These are phyloP conservation scores for Coenobita brevimanus DNA, from an alignment of 1,140 invertebrate species.

Conservation along the genomic window DNA sequence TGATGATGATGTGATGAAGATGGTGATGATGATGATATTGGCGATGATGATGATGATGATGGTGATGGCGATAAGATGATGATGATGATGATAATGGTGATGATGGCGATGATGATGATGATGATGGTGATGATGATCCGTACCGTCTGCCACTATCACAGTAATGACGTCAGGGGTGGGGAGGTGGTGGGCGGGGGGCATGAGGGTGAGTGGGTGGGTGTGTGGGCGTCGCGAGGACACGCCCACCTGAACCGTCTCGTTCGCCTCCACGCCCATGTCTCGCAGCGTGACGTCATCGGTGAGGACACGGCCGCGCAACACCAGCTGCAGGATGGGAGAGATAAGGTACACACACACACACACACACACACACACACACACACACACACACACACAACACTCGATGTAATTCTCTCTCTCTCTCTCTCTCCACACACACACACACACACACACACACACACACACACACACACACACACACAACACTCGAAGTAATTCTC, in stretches of 20 bases:
- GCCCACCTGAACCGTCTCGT: conserved; percentile 53
- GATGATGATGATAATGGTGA: not conserved
- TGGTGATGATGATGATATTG: too few relatives aligned
- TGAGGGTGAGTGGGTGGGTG: conserved; percentile 40
- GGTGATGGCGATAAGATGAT: too few relatives aligned
- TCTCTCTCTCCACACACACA: too few relatives aligned
- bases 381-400: too few relatives aligned
- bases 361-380: too few relatives aligned
- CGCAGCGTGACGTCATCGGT: conserved; percentile 20
- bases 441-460: too few relatives aligned
- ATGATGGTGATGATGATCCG: too few relatives aligned
- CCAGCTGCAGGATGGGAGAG: conserved; percentile 12
- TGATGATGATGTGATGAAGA: not conserved
- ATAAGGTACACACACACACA: too few relatives aligned
- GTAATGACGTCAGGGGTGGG: conserved; percentile 57
- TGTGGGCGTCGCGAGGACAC: conserved; percentile 49
- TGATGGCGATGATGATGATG: too few relatives aligned
- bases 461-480: too few relatives aligned
- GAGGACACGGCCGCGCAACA: conserved; percentile 28
- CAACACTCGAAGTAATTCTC: too few relatives aligned
- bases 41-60: not conserved
- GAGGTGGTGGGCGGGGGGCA: conserved; percentile 26
- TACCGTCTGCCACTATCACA: conserved; percentile 42
- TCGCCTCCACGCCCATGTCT: conserved; percentile 42
- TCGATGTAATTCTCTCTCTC: too few relatives aligned